Base-by-base conservation (phyloP, 2,113 vertebrate species). In the Camelus bactrianus region DNA sequence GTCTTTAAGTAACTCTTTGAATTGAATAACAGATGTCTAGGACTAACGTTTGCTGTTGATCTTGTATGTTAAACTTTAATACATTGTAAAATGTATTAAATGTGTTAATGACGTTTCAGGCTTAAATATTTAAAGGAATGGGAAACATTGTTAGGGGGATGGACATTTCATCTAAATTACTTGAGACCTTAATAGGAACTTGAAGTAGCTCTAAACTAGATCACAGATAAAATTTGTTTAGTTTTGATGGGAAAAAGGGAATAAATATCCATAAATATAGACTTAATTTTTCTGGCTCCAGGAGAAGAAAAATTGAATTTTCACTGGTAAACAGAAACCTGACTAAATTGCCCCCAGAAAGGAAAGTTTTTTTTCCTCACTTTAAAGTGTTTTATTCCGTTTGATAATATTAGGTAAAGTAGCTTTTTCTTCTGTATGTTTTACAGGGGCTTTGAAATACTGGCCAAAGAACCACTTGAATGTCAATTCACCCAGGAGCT, bases 271-370 rank as follows among this genome's bases (percentile, higher is more conserved):
- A 65, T 91, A 94, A 82, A 62, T 88, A 11, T 56, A 30, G 50
- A 22, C 32, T 75, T 81, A 84, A 38, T 58, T 84, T 81, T 94
- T 94, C 50, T 93, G 75, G 17, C 32, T 70, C 10, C 17, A 87
- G 20, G 70, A 90, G 30, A 42, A 84, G 69, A 96, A 96, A 92
- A 87, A 35, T n/a, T 19, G 35, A 76, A n/a, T 95, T 87, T 95
- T 84, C 28, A 65, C 26, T 28, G 76, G 64, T 80, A 81, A 85
- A 42, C 24, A 87, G 73, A 93, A 88, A 58, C 28, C 11, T 75
- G 22, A 20, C 42, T 81, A 76, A 93, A 69, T 5, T 85, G 38
- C 28, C 8, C 28, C 73, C 84, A 94, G 46, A 91, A 91, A 69
- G 50, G 81, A 56, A 87, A 91, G 60, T 86, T 67, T 48, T 65